Percentiles rank a stretch among this genome's conserved stretches.
These are phyloP conservation scores for Coptodon rendalli DNA, from an alignment of 2,113 vertebrate species.

Conservation along the genomic window DNA sequence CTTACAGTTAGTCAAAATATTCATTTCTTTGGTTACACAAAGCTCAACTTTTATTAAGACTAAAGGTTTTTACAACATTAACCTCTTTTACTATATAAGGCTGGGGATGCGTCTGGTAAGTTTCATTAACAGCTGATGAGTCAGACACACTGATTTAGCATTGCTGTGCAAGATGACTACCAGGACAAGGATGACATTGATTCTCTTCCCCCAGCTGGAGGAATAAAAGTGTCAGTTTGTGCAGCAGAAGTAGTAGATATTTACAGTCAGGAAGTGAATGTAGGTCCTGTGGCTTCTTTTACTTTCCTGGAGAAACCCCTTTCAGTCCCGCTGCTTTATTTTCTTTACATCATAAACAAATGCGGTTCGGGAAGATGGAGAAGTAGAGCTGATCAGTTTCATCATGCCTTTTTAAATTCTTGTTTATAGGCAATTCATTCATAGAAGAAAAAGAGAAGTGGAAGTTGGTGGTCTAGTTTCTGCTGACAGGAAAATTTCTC, in stretches of 20 bases:
- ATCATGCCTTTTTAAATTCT: not conserved
- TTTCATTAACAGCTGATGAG: not conserved
- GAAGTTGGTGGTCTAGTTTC: not conserved
- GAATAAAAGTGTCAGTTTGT: not conserved
- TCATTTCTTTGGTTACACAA: not conserved
- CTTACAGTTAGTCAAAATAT: not conserved
- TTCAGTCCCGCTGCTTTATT: not conserved
- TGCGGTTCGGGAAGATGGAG: not conserved
- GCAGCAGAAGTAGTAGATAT: not conserved
- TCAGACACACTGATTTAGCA: not conserved
- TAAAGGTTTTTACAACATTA: not conserved
- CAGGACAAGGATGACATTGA: not conserved
- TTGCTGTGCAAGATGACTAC: not conserved
- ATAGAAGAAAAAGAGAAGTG: not conserved
- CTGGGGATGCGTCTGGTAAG: not conserved
- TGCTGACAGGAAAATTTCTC: not conserved
- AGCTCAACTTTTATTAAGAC: not conserved
- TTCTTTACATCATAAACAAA: not conserved
- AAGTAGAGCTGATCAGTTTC: not conserved
- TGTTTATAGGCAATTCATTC: not conserved
- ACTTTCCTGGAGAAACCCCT: not conserved
- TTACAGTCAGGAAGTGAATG: not conserved
- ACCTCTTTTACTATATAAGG: not conserved
- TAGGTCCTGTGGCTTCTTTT: not conserved
- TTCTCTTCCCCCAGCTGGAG: not conserved